Conservation (phyloP, 2,888 invertebrate species). For the Aspidiotus rigidus region DNA sequence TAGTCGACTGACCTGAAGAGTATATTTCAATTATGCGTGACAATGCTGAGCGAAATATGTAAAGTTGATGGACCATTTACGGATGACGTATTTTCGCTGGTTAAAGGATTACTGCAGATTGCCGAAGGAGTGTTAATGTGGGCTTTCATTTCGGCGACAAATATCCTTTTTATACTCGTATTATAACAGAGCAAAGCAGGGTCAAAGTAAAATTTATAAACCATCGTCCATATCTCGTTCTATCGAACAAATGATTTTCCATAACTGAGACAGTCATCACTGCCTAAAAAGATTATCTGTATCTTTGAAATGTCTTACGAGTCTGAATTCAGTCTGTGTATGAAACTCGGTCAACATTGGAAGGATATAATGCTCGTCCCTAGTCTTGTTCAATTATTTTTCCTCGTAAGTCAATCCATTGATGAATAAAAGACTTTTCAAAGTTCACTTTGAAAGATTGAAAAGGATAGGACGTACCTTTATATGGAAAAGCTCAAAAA, state of each 20-base stretch:
- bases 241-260: slow-evolving; percentile 36
- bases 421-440: too few species aligned
- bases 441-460: too few species aligned
- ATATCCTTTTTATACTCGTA: slow-evolving; percentile 46
- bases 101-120: slow-evolving; percentile 63
- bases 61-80: slow-evolving; percentile 46
- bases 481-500: too few species aligned
- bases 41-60: slow-evolving; percentile 53
- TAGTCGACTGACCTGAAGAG: slow-evolving; percentile 61
- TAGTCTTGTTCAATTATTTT: slow-evolving; percentile 65
- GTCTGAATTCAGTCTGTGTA: slow-evolving; percentile 51
- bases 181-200: too few species aligned
- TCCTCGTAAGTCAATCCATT: slow-evolving; percentile 48
- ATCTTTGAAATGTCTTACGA: slow-evolving; percentile 61
- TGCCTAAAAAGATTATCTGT: slow-evolving; percentile 60
- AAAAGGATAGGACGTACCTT: too few species aligned
- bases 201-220: not conserved
- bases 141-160: slow-evolving; percentile 61
- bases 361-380: slow-evolving; percentile 65
- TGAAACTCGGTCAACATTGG: slow-evolving; percentile 59
- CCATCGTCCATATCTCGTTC: not conserved
- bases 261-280: slow-evolving; percentile 41
- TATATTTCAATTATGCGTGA: slow-evolving; percentile 65
- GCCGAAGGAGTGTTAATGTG: slow-evolving; percentile 70
- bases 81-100: slow-evolving; percentile 51